Percentiles rank a stretch among this genome's conserved stretches.
Evolutionary conservation across 2,888 invertebrate species (phyloP).

Genomic region (Serripes groenlandicus): DNA sequence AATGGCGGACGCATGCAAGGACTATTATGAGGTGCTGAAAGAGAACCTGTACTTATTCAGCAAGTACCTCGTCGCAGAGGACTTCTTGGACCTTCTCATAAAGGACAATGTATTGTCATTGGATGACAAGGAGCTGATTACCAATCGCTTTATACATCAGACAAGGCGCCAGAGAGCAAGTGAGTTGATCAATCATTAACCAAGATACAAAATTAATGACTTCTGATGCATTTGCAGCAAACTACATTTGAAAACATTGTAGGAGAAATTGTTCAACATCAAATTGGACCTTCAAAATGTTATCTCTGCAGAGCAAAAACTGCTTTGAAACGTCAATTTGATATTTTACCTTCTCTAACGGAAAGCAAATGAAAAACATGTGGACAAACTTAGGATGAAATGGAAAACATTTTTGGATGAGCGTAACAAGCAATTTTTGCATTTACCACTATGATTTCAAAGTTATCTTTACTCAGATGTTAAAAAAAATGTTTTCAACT

Average conservation of each 20-base stretch:
- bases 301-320: too few species aligned
- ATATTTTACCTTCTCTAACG: too few species aligned
- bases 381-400: too few species aligned
- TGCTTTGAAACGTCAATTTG: too few species aligned
- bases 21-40: slow-evolving; percentile 48
- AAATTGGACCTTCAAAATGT: too few species aligned
- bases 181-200: slow-evolving; percentile 13
- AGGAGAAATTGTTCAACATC: not conserved
- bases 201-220: too few species aligned
- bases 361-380: too few species aligned
- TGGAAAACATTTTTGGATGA: slow-evolving; percentile 1
- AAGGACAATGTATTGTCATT: slow-evolving; percentile 49
- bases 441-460: slow-evolving; percentile 2
- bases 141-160: slow-evolving; percentile 48
- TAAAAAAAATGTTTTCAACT: too few species aligned
- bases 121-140: slow-evolving; percentile 60
- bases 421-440: not conserved
- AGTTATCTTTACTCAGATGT: not conserved
- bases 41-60: slow-evolving; percentile 58
- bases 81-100: slow-evolving; percentile 51
- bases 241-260: not conserved
- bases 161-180: slow-evolving; percentile 58
- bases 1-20: slow-evolving; percentile 10
- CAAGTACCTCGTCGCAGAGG: slow-evolving; percentile 57
- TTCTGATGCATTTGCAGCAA: not conserved